Conservation (phyloP, 1,140 invertebrate species). For the Eulimnadia texana region DNA sequence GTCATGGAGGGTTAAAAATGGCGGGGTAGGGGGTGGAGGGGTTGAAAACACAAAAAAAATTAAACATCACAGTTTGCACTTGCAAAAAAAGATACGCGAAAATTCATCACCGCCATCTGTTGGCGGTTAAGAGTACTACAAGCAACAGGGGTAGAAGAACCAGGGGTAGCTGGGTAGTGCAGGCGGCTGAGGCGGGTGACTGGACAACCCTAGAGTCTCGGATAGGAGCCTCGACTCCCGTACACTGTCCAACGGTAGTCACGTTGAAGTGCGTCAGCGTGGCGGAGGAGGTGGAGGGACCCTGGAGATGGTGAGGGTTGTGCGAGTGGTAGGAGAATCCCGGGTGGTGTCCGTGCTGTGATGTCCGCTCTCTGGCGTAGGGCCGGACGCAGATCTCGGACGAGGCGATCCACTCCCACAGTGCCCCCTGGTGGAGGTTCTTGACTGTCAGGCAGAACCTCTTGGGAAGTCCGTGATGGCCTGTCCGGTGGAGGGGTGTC, state of each 20-base stretch:
- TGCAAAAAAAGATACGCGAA: too few species aligned
- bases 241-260: conserved; percentile 8
- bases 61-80: too few species aligned
- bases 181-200: conserved; percentile 12
- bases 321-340: background rate
- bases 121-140: too few species aligned
- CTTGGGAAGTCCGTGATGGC: background rate
- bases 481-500: conserved; percentile 11
- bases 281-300: background rate
- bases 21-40: too few species aligned
- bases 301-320: conserved; percentile 8
- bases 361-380: background rate
- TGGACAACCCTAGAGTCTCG: background rate
- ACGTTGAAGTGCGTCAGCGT: background rate
- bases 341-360: conserved; percentile 1
- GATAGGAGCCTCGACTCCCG: conserved; percentile 13
- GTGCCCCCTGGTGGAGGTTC: conserved; percentile 3
- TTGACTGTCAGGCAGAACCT: conserved; percentile 12
- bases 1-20: too few species aligned
- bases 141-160: too few species aligned
- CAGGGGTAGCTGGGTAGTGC: conserved; percentile 15
- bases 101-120: too few species aligned
- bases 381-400: conserved; percentile 2
- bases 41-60: too few species aligned
- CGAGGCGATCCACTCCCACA: conserved; percentile 3